A percentile compares a stretch with the other conserved stretches of the same genome.
Conservation (phyloP, 2,797 vertebrate species). For the Liasis olivaceus region DNA sequence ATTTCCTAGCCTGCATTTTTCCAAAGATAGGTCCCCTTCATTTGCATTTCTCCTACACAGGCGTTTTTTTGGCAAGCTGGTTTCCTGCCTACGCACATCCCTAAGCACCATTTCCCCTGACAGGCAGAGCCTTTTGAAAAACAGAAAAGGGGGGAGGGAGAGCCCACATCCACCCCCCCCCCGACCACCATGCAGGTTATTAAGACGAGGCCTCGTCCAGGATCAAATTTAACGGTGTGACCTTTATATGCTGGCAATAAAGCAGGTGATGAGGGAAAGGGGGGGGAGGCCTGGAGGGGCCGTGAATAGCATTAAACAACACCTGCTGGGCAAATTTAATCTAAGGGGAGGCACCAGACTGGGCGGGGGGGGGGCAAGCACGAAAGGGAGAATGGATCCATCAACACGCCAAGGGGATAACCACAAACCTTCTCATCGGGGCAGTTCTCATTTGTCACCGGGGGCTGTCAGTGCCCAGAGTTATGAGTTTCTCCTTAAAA, state of each 20-base stretch:
- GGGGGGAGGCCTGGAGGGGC: fast-evolving
- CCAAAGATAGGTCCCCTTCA: background rate
- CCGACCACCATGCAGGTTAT: background rate
- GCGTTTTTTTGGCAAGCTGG: background rate
- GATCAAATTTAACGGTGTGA: background rate
- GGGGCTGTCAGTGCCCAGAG: slow-evolving; percentile 47
- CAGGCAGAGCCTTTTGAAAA: background rate
- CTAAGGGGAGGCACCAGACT: background rate
- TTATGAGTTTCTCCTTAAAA: slow-evolving; percentile 22
- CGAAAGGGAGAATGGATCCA: background rate
- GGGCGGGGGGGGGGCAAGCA: too few species aligned
- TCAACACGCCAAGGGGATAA: background rate
- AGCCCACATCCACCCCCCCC: background rate
- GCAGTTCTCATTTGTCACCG: slow-evolving; percentile 22
- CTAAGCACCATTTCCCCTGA: background rate
- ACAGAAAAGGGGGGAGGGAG: background rate
- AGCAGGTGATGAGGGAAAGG: background rate
- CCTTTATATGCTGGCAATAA: background rate
- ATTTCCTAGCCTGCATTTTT: background rate
- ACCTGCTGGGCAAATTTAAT: background rate
- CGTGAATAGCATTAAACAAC: background rate
- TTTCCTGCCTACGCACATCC: background rate
- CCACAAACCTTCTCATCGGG: background rate
- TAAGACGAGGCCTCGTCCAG: background rate
- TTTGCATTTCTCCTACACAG: background rate